phyloP scores from a whole-genome alignment of 2,797 vertebrate genomes.

The Galaxias olidus region DNA sequence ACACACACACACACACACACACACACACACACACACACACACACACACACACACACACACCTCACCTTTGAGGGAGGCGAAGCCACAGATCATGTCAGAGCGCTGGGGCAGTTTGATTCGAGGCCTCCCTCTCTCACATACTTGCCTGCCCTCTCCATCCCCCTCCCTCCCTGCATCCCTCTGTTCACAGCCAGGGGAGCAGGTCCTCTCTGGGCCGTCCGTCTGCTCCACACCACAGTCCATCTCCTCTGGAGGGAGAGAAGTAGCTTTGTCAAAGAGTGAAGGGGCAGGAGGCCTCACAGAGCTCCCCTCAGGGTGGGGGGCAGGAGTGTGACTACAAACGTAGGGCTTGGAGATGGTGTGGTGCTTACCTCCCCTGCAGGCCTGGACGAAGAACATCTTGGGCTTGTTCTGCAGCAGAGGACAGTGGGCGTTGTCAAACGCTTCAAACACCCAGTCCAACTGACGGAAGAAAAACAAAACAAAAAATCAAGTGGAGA shows the following conservation, averaged over 20 bases:
- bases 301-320: constrained; percentile 23
- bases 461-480: constrained; percentile 73
- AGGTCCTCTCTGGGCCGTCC: constrained; percentile 80
- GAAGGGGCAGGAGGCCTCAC: background rate
- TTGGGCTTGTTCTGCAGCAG: constrained; percentile 98
- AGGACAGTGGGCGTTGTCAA: constrained; percentile 92
- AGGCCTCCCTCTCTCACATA: constrained; percentile 70
- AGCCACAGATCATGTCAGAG: constrained; percentile 97
- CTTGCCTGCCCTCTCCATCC: constrained; percentile 61
- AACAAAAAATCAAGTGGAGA: constrained; percentile 4
- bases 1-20: background rate
- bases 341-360: background rate
- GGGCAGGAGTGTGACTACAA: constrained; percentile 74
- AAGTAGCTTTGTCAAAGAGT: background rate
- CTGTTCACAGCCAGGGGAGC: constrained; percentile 83
- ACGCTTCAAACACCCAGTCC: constrained; percentile 89
- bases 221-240: constrained; percentile 92
- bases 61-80: constrained; percentile 93
- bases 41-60: constrained; percentile 44
- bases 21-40: background rate
- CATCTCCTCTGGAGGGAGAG: constrained; percentile 71
- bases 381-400: constrained; percentile 98
- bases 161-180: constrained; percentile 83
- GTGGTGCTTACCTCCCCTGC: constrained; percentile 88
- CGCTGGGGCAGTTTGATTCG: constrained; percentile 88